Evolutionary conservation across 2,888 invertebrate genomes (phyloP).

Genomic region (Zhengitettix transpicula): DNA sequence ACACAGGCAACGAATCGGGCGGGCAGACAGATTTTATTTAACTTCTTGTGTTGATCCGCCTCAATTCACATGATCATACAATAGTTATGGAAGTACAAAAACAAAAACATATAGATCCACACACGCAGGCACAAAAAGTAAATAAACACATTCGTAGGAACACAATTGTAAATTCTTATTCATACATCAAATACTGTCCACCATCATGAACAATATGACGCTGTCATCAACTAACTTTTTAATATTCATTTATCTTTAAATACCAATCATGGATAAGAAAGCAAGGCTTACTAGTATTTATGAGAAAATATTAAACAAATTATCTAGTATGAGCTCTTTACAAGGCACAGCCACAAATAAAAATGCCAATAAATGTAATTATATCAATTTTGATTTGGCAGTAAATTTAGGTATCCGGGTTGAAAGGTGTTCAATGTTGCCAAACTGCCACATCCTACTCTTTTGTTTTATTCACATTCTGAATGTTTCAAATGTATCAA

Average conservation of each 20-base stretch:
- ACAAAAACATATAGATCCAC: too few species aligned
- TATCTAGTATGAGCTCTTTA: not conserved
- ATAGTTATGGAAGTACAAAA: too few species aligned
- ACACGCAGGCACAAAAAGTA: too few species aligned
- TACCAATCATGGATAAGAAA: not conserved
- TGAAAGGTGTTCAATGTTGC: constrained; percentile 12
- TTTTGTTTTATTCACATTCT: too few species aligned
- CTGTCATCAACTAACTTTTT: constrained; percentile 27
- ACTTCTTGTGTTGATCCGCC: too few species aligned
- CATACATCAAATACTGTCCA: constrained; percentile 18
- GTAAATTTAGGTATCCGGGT: constrained; percentile 14
- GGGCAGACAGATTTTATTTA: too few species aligned
- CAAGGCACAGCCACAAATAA: not conserved
- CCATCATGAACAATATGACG: constrained; percentile 51
- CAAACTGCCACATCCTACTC: constrained; percentile 4
- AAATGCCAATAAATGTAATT: not conserved
- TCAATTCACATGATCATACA: too few species aligned
- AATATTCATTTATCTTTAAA: constrained; percentile 1
- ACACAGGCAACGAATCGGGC: too few species aligned
- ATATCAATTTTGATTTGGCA: constrained; percentile 8
- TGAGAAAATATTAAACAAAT: not conserved
- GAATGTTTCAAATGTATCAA: too few species aligned
- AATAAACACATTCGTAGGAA: too few species aligned
- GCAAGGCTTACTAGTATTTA: not conserved
- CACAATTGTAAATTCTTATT: too few species aligned